These are phyloP conservation scores for Heliconius eleuchia DNA, from an alignment of 1,140 invertebrate species.

Conservation along the genomic window DNA sequence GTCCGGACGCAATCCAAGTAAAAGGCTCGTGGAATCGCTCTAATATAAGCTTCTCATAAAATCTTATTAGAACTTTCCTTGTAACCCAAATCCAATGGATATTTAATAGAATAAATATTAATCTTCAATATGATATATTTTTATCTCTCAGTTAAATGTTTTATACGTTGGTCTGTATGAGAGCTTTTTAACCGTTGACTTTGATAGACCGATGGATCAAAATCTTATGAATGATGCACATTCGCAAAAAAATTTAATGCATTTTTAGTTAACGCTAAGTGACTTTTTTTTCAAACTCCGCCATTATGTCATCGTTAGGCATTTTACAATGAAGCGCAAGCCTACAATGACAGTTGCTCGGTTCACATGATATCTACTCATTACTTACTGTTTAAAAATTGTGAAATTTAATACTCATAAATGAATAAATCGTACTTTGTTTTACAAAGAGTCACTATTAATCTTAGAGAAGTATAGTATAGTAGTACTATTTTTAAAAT, in stretches of 20 bases:
- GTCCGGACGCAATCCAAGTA: conserved; percentile 47
- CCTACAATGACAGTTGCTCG: not conserved
- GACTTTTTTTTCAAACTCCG: not conserved
- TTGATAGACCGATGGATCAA: not conserved
- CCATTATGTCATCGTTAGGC: not conserved
- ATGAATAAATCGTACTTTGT: not conserved
- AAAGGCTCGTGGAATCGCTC: conserved; percentile 43
- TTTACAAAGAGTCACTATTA: not conserved
- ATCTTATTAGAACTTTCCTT: conserved; percentile 35
- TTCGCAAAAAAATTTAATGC: not conserved
- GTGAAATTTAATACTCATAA: too few species aligned
- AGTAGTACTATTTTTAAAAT: too few species aligned
- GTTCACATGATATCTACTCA: too few species aligned
- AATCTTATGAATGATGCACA: not conserved
- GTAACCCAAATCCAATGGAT: conserved; percentile 13
- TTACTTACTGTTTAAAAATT: too few species aligned
- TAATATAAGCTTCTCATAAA: conserved; percentile 48
- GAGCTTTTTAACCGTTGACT: not conserved
- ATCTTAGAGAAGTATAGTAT: too few species aligned
- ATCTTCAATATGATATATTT: not conserved
- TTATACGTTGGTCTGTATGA: not conserved
- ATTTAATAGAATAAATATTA: conserved; percentile 19
- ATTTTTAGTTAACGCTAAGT: not conserved
- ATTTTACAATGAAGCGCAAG: not conserved
- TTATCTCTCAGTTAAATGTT: not conserved